Evolutionary conservation across 2,888 invertebrate species (phyloP).

Genomic region (Macaria notata): DNA sequence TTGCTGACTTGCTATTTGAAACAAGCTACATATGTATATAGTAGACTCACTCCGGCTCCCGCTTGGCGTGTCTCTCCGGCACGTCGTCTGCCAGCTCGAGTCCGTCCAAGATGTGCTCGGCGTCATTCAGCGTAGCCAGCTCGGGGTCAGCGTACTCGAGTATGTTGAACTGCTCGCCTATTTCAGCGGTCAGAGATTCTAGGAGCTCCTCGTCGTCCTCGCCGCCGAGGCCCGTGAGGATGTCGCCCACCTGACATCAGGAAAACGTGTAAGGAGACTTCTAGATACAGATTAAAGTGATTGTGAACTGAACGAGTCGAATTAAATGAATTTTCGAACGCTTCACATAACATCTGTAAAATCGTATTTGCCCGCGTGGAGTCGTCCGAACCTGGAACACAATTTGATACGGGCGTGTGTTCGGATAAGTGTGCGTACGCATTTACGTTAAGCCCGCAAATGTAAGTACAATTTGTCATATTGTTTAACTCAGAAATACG

Average conservation of each 20-base stretch:
- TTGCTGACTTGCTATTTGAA: not conserved
- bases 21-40: not conserved
- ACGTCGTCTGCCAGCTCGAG: constrained; percentile 91
- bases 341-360: too few relatives aligned
- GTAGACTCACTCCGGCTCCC: constrained; percentile 57
- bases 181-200: constrained; percentile 87
- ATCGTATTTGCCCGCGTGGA: too few relatives aligned
- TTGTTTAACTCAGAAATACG: too few relatives aligned
- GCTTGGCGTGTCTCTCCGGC: constrained; percentile 84
- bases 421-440: too few relatives aligned
- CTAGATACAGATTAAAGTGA: too few relatives aligned
- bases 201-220: constrained; percentile 94
- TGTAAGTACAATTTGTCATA: too few relatives aligned
- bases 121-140: constrained; percentile 89
- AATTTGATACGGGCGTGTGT: too few relatives aligned
- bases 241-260: constrained; percentile 84
- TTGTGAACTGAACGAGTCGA: too few relatives aligned
- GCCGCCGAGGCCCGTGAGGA: constrained; percentile 91
- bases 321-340: too few relatives aligned
- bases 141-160: constrained; percentile 97
- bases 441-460: too few relatives aligned
- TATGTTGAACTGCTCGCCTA: constrained; percentile 97
- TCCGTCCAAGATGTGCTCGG: constrained; percentile 93
- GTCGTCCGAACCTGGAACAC: too few relatives aligned
- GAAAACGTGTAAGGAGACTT: not conserved